Evolutionary conservation across 1,140 invertebrate genomes (phyloP).

Genomic region (Pararge aegeria): DNA sequence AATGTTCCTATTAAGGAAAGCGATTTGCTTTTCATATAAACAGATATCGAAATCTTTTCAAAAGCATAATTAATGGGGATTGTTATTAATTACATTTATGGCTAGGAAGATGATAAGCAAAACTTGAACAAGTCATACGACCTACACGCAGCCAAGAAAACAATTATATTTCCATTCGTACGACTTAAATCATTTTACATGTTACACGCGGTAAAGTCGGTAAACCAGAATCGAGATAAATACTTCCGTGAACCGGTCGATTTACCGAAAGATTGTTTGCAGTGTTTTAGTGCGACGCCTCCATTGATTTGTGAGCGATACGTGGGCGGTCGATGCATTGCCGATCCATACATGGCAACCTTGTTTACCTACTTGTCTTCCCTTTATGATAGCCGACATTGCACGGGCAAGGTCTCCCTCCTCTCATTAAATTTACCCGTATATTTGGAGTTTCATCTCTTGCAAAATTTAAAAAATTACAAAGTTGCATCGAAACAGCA

Average conservation of each 20-base stretch:
- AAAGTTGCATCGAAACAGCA: conserved; percentile 1
- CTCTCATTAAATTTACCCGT: conserved; percentile 47
- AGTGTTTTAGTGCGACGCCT: conserved; percentile 60
- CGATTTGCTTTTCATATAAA: neutral
- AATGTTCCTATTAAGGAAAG: neutral
- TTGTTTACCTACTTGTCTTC: conserved; percentile 65
- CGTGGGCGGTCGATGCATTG: conserved; percentile 70
- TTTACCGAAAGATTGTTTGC: conserved; percentile 64
- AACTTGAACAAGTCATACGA: neutral
- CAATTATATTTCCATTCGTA: conserved; percentile 40
- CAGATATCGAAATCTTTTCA: neutral
- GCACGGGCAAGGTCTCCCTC: conserved; percentile 43
- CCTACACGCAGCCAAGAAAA: conserved; percentile 19
- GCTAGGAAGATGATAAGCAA: conserved; percentile 4
- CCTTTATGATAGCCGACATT: conserved; percentile 61
- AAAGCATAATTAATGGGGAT: neutral
- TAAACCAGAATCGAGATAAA: conserved; percentile 48
- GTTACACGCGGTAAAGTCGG: conserved; percentile 20
- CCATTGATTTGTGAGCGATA: conserved; percentile 51
- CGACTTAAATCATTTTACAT: conserved; percentile 52
- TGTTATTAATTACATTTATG: neutral
- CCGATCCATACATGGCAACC: conserved; percentile 62
- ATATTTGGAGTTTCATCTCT: conserved; percentile 33
- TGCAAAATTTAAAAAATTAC: too few relatives aligned
- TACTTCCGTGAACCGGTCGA: conserved; percentile 62